Base-by-base conservation (phyloP, 2,797 vertebrate genomes). In the Miichthys miiuy region DNA sequence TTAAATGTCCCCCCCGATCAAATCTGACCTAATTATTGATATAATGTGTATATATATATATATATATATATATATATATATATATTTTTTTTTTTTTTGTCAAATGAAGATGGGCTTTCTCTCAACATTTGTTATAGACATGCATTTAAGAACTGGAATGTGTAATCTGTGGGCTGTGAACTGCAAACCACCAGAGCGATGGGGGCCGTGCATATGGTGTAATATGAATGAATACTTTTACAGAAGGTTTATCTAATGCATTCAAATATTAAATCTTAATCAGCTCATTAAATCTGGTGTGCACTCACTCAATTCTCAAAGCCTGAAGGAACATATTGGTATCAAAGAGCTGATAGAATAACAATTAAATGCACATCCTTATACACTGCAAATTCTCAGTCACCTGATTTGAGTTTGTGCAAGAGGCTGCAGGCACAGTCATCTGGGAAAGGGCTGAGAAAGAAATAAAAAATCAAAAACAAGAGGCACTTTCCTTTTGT, bases 221-320 rank as follows among this genome's bases (percentile, higher is more conserved):
- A 34, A 57, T 58, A 5, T 62, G 7, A 62, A 47, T 18, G 7
- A 41, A 71, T 44, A 42, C 21, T 66, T 77, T 34, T 4, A 42
- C 46, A 51, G 30, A 46, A 69, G 0, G 5, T 62, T 61, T 77
- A 41, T 69, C 20, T 44, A 72, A 75, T 55, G 47, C 65, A 80
- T 63, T 70, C n/a, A 67, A 75, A 81, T 79, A 84, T 83, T 47
- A 68, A 84, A 82, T 81, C 58, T 85, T 83, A 83, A 90, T 81
- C 34, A 78, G 21, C 57, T 64, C 80, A 73, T 87, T 84, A 64
- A 83, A 78, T 77, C 42, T 55, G 10, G 6, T 25, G 41, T 64
- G 34, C 23, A 1, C 5, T 55, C 68, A 50, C 11, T 62, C 61
- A 30, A 46, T 55, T 72, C 46, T 44, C 6, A 54, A n/a, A 60